A percentile compares a stretch with the other conserved stretches of the same genome.
Evolutionary conservation across 2,888 invertebrate species (phyloP).

Genomic region (Cactoblastis cactorum): DNA sequence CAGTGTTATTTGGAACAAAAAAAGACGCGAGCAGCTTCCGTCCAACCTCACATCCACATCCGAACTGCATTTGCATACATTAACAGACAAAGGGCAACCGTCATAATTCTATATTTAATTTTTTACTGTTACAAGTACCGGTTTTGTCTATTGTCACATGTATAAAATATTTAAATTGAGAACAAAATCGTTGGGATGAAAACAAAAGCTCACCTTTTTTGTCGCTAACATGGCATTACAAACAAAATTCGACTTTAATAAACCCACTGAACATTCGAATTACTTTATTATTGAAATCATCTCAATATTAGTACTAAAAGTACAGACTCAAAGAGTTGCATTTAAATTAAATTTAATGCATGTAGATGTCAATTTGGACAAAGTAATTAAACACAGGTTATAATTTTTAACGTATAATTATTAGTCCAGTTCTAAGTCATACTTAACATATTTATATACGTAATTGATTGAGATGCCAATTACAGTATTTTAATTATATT

Average conservation of each 20-base stretch:
- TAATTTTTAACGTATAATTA: background rate
- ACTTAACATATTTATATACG: too few species aligned
- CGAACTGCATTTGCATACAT: constrained; percentile 68
- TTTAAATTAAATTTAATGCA: background rate
- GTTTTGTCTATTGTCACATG: constrained; percentile 74
- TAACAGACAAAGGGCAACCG: constrained; percentile 66
- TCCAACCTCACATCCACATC: constrained; percentile 54
- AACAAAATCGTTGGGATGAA: constrained; percentile 71
- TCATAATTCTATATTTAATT: constrained; percentile 78
- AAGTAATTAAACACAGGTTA: background rate
- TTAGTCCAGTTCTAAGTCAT: background rate
- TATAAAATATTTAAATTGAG: constrained; percentile 75
- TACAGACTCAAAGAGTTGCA: constrained; percentile 15
- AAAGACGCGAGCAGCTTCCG: constrained; percentile 34
- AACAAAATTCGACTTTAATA: background rate
- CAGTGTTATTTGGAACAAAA: constrained; percentile 30
- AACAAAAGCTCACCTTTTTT: constrained; percentile 68
- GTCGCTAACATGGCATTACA: constrained; percentile 27
- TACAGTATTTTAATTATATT: too few species aligned
- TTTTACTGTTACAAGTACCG: constrained; percentile 77
- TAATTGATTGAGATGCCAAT: too few species aligned
- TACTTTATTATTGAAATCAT: background rate
- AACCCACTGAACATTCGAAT: background rate
- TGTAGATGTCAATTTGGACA: constrained; percentile 2
- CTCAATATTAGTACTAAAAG: constrained; percentile 18